phyloP scores from a whole-genome alignment of 1,140 invertebrate genomes.

The Schlechtendalia chinensis region DNA sequence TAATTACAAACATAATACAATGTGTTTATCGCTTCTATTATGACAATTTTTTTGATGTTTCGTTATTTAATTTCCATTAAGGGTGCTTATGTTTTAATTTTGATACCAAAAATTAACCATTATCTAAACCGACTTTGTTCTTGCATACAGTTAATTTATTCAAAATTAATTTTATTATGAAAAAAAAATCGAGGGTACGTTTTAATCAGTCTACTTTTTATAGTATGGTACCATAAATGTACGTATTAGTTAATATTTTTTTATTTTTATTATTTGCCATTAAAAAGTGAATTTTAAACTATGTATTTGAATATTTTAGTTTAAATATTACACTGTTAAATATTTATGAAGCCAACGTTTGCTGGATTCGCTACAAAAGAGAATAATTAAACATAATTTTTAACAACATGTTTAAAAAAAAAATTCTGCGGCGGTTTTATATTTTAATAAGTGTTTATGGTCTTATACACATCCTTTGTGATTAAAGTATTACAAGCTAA shows the following conservation, averaged over 20 bases:
- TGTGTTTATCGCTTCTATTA: too few relatives aligned
- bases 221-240: neutral
- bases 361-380: neutral
- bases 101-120: neutral
- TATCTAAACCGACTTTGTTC: neutral
- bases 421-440: too few relatives aligned
- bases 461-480: neutral
- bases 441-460: neutral
- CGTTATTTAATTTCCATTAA: too few relatives aligned
- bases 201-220: too few relatives aligned
- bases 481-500: too few relatives aligned
- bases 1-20: too few relatives aligned
- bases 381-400: conserved; percentile 24
- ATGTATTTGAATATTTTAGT: conserved; percentile 14
- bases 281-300: conserved; percentile 9
- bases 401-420: neutral
- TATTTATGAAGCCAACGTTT: conserved; percentile 25
- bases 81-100: neutral
- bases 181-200: neutral
- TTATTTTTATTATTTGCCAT: neutral
- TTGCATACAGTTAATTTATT: neutral
- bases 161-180: conserved; percentile 12
- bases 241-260: neutral
- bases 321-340: conserved; percentile 5
- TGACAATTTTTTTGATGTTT: too few relatives aligned